Percentiles rank a stretch among this genome's conserved stretches.
Evolutionary conservation across 92 coral and sea anemone species (phyloP).

Genomic region (Epizoanthus ramosus): DNA sequence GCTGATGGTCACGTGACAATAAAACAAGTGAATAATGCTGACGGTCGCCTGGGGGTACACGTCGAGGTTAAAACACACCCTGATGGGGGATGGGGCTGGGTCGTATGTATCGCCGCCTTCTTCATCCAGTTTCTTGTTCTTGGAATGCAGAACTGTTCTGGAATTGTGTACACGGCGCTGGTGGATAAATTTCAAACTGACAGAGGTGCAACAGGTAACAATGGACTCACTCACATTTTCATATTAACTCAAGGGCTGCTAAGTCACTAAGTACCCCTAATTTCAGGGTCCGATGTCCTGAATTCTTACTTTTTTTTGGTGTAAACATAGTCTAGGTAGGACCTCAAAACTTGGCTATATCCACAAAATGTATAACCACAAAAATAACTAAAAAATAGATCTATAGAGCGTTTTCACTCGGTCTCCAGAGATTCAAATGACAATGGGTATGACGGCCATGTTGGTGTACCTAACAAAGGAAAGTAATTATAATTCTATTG

Average conservation of each 20-base stretch:
- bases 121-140: conserved; percentile 83
- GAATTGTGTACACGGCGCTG: conserved; percentile 86
- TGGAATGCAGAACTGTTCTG: conserved; percentile 86
- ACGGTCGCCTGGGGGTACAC: conserved; percentile 14
- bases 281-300: too few species aligned
- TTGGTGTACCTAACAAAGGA: too few species aligned
- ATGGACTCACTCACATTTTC: neutral
- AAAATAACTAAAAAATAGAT: too few species aligned
- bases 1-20: conserved; percentile 21
- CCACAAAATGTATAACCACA: too few species aligned
- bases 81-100: conserved; percentile 95
- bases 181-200: conserved; percentile 71
- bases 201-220: conserved; percentile 83
- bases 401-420: too few species aligned
- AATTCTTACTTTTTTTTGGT: too few species aligned
- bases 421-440: too few species aligned
- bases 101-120: conserved; percentile 86
- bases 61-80: conserved; percentile 65
- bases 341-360: too few species aligned
- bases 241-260: neutral
- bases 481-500: too few species aligned
- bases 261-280: neutral
- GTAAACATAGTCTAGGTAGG: too few species aligned
- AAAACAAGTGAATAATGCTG: neutral
- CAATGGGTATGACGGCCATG: too few species aligned